These are phyloP conservation scores for Biston stratarius DNA, from an alignment of 2,888 invertebrate species.

Conservation along the genomic window DNA sequence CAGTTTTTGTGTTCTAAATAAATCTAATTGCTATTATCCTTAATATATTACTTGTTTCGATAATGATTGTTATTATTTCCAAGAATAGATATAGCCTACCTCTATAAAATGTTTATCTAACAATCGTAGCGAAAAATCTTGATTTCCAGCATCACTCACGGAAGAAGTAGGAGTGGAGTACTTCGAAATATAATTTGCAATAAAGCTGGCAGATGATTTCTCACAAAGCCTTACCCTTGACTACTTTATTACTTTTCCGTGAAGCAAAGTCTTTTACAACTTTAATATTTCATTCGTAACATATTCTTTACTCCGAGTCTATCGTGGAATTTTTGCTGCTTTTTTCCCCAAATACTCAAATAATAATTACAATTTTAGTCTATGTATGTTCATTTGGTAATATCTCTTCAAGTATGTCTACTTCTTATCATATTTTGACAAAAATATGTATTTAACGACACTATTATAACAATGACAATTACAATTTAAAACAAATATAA, in stretches of 20 bases:
- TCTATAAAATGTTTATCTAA: slow-evolving; percentile 3
- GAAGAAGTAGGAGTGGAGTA: slow-evolving; percentile 45
- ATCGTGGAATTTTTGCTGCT: slow-evolving; percentile 56
- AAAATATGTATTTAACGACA: too few relatives aligned
- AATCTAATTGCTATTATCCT: too few relatives aligned
- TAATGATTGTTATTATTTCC: not conserved
- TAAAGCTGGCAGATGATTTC: slow-evolving; percentile 69
- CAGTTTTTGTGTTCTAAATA: too few relatives aligned
- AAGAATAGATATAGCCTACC: not conserved
- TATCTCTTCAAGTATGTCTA: too few relatives aligned
- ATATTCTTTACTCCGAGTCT: slow-evolving; percentile 49
- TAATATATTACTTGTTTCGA: not conserved
- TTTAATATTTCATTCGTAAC: slow-evolving; percentile 63
- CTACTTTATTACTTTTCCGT: slow-evolving; percentile 74
- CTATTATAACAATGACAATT: too few relatives aligned
- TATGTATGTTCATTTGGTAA: too few relatives aligned
- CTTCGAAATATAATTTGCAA: slow-evolving; percentile 73
- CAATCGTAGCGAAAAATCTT: slow-evolving; percentile 4
- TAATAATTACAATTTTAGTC: too few relatives aligned
- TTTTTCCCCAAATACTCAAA: slow-evolving; percentile 36
- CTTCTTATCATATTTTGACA: too few relatives aligned
- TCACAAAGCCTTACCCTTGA: slow-evolving; percentile 61
- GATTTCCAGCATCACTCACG: slow-evolving; percentile 49
- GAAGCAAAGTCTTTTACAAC: slow-evolving; percentile 63
- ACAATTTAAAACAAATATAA: too few relatives aligned